Evolutionary conservation across 2,888 invertebrate genomes (phyloP), one percentile per base, ranked within the genome.

Genomic region (Tupiocoris notatus): DNA sequence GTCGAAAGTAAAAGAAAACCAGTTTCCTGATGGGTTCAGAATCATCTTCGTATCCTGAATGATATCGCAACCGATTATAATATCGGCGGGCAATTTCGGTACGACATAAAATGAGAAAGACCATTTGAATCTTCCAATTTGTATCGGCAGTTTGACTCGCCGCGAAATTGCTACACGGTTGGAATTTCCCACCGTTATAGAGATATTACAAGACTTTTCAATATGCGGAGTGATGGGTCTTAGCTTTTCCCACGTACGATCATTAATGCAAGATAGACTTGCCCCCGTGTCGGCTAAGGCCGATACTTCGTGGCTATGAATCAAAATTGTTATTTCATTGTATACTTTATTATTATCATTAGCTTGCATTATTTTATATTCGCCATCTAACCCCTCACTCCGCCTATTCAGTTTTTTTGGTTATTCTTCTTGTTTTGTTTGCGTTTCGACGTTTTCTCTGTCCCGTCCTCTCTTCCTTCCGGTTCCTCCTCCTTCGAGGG

Each of bases 41-140:
- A 65, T 65, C 65, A 65, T 25, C 25, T n/a, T 23, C 1, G 65
- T 65, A 9, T 65, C n/a, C n/a, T n/a, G n/a, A n/a, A n/a, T n/a
- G n/a, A n/a, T n/a, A n/a, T n/a, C n/a, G n/a, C n/a, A n/a, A 1
- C 24, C 63, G 1, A 63, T 17, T 23, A 63, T 18, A 1, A 62
- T 1, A 63, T 65, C 25, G 24, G 65, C 65, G 7, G 65, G 65
- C 17, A 65, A 25, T 17, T 65, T 24, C 17, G 23, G 65, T 23
- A 65, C 20, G 2, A 24, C 39, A 17, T 65, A 65, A 65, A 65
- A 65, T 23, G 7, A 20, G 2, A 24, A 23, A 12, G 18, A 25
- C 65, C 25, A 65, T 16, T 25, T 65, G 18, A 25, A 65, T 23
- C 18, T 23, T 25, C n/a, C 65, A 18, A 65, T 65, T 25, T 25